Base-by-base conservation (phyloP, 2,888 invertebrate species). In the Podotricha telesiphe region DNA sequence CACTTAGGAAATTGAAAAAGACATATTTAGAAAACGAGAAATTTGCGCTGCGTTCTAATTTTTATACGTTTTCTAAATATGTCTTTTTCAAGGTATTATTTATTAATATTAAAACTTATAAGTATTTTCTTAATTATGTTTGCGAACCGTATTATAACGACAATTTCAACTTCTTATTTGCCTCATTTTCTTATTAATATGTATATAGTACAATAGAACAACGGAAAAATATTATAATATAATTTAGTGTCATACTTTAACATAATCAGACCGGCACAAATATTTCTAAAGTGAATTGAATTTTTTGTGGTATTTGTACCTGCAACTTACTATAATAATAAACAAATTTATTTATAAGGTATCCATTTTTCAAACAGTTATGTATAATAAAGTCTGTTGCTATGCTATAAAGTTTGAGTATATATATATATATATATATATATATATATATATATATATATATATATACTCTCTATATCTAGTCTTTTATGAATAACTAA, bases 231-330 rank as follows among this genome's bases (percentile, higher is more conserved):
- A 11, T 34, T 34, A 28, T 17, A 55, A 55, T 34, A 28, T 17
- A 55, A 55, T 55, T 55, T 55, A 11, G n/a, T 37, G 55, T 34
- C 55, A 55, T 17, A 55, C 17, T 55, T 34, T 8, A 55, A 17
- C 34, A 37, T 37, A 55, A 55, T 19, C 17, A 55, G 55, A 55
- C 34, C 55, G 55, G 11, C 34, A 55, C 55, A 34, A 34, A 55
- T 37, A 34, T 6, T 37, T 55, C 34, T 34, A 55, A 34, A 34
- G 55, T 55, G 34, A 37, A 37, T 37, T 34, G 4, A 17, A 17
- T 34, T 55, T 17, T 11, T 37, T 17, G 10, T 6, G 17, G 55
- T 19, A 55, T 37, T 37, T 37, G 17, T 37, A 55, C 17, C 55
- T 55, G 17, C 34, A 5, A 55, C 55, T 28, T 53, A 17, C 17